Evolutionary conservation across 92 coral and sea anemone genomes (phyloP).

Genomic region (Hydrozoanthus gracilis): DNA sequence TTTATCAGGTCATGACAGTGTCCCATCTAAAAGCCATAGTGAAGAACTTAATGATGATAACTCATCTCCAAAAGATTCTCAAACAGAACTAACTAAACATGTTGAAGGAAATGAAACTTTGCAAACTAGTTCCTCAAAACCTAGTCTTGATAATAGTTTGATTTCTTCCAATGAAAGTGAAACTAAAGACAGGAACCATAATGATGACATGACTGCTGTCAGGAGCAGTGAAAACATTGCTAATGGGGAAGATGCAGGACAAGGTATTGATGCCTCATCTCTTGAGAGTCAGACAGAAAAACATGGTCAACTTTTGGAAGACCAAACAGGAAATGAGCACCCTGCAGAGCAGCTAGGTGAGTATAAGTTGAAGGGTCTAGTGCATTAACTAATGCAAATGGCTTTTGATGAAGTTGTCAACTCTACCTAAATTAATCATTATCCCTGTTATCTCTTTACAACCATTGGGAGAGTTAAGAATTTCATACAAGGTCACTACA

Average conservation of each 20-base stretch:
- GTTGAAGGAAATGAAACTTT: background rate
- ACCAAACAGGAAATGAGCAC: constrained; percentile 10
- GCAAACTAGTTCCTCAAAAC: background rate
- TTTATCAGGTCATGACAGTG: background rate
- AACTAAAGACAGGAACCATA: constrained; percentile 30
- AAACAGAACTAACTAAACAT: background rate
- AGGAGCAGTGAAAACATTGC: constrained; percentile 18
- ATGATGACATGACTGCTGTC: background rate
- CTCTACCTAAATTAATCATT: too few relatives aligned
- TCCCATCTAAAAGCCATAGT: background rate
- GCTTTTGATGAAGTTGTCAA: too few relatives aligned
- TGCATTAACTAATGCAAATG: background rate
- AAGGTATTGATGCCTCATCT: constrained; percentile 22
- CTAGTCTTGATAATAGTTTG: background rate
- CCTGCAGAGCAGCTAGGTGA: constrained; percentile 2
- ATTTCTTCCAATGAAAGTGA: constrained; percentile 47
- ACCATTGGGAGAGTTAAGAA: too few relatives aligned
- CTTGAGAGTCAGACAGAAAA: constrained; percentile 9
- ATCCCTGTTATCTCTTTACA: too few relatives aligned
- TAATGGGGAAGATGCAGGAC: constrained; percentile 43
- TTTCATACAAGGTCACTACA: too few relatives aligned
- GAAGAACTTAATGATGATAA: background rate
- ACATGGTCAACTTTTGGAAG: constrained; percentile 27
- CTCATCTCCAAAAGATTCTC: background rate
- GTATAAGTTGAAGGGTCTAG: background rate